A percentile compares a stretch with the other conserved stretches of the same genome.
phyloP scores from a whole-genome alignment of 1,140 invertebrate species.

The Drosophila arawakana region DNA sequence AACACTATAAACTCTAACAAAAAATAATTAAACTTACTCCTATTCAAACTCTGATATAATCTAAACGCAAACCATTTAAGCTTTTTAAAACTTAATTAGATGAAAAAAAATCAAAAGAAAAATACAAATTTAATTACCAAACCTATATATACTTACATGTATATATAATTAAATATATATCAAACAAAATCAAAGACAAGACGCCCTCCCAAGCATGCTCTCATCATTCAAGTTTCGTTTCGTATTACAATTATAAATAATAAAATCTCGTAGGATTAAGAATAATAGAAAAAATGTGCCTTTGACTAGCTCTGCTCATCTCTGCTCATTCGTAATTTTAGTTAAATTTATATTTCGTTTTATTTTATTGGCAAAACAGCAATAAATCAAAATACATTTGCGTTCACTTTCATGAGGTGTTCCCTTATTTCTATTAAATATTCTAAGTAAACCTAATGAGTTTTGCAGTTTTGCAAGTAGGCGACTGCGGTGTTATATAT shows the following conservation, averaged over 20 bases:
- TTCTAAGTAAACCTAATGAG: constrained; percentile 2
- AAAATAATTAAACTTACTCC: constrained; percentile 21
- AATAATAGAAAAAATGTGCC: constrained; percentile 52
- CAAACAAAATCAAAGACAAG: constrained; percentile 38
- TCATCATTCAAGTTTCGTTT: constrained; percentile 78
- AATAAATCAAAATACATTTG: not conserved
- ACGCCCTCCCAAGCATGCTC: constrained; percentile 84
- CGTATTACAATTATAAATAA: constrained; percentile 26
- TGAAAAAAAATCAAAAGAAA: constrained; percentile 34
- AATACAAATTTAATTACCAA: constrained; percentile 17
- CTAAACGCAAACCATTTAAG: constrained; percentile 18
- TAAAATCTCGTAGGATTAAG: constrained; percentile 40
- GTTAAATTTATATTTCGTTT: constrained; percentile 18
- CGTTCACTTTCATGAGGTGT: constrained; percentile 16
- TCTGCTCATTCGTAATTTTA: constrained; percentile 54
- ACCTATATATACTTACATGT: constrained; percentile 21
- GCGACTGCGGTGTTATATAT: constrained; percentile 38
- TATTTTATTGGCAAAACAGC: constrained; percentile 9
- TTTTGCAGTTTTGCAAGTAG: constrained; percentile 41
- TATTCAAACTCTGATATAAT: constrained; percentile 37
- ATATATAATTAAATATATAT: constrained; percentile 36
- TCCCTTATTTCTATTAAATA: constrained; percentile 9
- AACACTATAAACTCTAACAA: constrained; percentile 24
- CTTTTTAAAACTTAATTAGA: constrained; percentile 30
- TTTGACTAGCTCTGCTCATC: constrained; percentile 60